Base-by-base conservation (phyloP, 2,888 invertebrate genomes). In the Hypsopygia costalis region DNA sequence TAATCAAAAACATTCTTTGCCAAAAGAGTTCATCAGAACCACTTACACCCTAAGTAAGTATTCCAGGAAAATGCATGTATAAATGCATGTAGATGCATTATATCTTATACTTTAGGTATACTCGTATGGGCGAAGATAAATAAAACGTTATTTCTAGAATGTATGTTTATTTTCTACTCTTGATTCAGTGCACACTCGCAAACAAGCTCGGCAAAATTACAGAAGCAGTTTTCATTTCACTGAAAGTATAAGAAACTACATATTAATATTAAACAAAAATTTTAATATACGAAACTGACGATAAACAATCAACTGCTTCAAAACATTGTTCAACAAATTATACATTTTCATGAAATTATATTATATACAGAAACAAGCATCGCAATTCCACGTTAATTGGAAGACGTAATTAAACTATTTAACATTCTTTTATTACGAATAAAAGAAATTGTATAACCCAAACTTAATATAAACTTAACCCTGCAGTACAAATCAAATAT, bases 101-200 rank as follows among this genome's bases (percentile, higher is more conserved):
- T n/a, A n/a, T n/a, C n/a, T n/a, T n/a, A n/a, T n/a, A n/a, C n/a
- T n/a, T n/a, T n/a, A n/a, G n/a, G n/a, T n/a, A n/a, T n/a, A n/a
- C n/a, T n/a, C n/a, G n/a, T n/a, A n/a, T n/a, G n/a, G n/a, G n/a
- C n/a, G n/a, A n/a, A n/a, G n/a, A n/a, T n/a, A 16, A 16, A 16
- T 16, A 4, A 16, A 16, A 16, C 16, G 4, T 16, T 4, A 12
- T 37, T 11, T 28, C 41, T 47, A 47, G 32, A 46, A 51, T 39
- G 9, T 54, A 52, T 44, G 44, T 60, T 62, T 58, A 55, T 63
- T 61, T 44, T 36, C 55, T 62, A 65, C 47, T 52, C 40, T 44
- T 49, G 32, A 50, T 56, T 49, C 57, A 49, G 63, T 61, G 62
- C 58, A 61, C 52, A 57, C 53, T 50, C 44, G 42, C 28, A 55